These are phyloP conservation scores for Periophthalmus modestus DNA, from an alignment of 2,113 vertebrate species.

Conservation along the genomic window DNA sequence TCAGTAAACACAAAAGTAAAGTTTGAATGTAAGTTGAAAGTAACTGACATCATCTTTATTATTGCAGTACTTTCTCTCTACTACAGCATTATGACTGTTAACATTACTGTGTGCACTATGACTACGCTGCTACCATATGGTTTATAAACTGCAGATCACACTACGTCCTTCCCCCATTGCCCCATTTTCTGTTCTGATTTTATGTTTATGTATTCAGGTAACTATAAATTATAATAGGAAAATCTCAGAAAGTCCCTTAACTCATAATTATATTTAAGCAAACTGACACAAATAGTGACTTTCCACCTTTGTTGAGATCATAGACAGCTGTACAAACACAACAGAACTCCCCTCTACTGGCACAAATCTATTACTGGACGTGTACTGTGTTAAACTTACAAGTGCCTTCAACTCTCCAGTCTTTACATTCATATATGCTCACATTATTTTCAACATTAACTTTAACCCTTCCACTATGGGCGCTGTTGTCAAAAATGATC, in stretches of 20 bases:
- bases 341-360: slow-evolving; percentile 22
- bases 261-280: no score
- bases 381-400: slow-evolving; percentile 79
- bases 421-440: slow-evolving; percentile 87
- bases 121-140: no score
- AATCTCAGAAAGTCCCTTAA: neutral
- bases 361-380: neutral
- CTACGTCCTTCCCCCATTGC: no score
- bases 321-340: neutral
- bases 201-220: no score
- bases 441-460: slow-evolving; percentile 85
- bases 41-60: neutral
- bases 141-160: no score
- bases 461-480: slow-evolving; percentile 90
- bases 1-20: no score
- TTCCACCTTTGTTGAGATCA: neutral
- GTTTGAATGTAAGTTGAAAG: no score
- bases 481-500: slow-evolving; percentile 91
- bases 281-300: neutral
- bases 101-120: no score
- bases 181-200: no score
- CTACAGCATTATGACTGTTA: no score
- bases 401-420: slow-evolving; percentile 86
- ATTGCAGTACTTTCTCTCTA: neutral
- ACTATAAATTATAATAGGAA: no score